Evolutionary conservation across 1,140 invertebrate species (phyloP).

Genomic region (Drosophila jambulina): DNA sequence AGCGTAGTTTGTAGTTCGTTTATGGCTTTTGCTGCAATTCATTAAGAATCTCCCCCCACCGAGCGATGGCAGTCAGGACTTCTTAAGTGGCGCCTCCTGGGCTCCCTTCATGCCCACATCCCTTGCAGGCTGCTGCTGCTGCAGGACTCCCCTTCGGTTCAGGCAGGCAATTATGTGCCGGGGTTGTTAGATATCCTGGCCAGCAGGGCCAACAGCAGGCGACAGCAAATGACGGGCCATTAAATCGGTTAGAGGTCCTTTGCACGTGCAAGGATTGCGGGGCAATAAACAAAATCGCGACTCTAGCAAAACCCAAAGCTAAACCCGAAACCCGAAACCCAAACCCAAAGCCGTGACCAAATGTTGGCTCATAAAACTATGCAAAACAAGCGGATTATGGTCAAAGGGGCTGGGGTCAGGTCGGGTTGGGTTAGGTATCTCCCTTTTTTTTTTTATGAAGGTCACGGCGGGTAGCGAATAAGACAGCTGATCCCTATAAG

Average conservation of each 20-base stretch:
- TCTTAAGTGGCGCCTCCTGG: slow-evolving; percentile 33
- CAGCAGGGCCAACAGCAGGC: slow-evolving; percentile 34
- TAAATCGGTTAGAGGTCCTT: slow-evolving; percentile 26
- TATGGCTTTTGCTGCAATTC: slow-evolving; percentile 61
- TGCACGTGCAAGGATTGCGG: slow-evolving; percentile 39
- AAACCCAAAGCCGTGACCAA: slow-evolving; percentile 22
- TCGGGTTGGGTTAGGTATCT: not conserved
- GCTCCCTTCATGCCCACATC: not conserved
- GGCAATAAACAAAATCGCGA: slow-evolving; percentile 32
- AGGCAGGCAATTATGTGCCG: slow-evolving; percentile 32
- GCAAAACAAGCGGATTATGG: slow-evolving; percentile 53
- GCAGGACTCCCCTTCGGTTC: slow-evolving; percentile 1
- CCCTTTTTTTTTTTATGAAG: slow-evolving; percentile 22
- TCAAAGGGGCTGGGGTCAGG: slow-evolving; percentile 17
- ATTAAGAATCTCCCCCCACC: slow-evolving; percentile 53
- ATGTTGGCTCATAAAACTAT: slow-evolving; percentile 47
- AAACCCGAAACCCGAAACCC: not conserved
- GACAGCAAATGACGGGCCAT: slow-evolving; percentile 37
- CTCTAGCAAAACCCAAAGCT: slow-evolving; percentile 26
- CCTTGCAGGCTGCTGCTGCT: not conserved
- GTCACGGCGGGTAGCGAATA: slow-evolving; percentile 35
- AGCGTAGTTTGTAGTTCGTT: slow-evolving; percentile 1
- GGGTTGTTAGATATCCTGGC: slow-evolving; percentile 14
- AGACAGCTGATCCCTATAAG: slow-evolving; percentile 40
- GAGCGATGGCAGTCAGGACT: too few relatives aligned